A percentile compares a stretch with the other conserved stretches of the same genome.
Evolutionary conservation across 2,797 vertebrate genomes (phyloP).

Genomic region (Tarsius wallacei): DNA sequence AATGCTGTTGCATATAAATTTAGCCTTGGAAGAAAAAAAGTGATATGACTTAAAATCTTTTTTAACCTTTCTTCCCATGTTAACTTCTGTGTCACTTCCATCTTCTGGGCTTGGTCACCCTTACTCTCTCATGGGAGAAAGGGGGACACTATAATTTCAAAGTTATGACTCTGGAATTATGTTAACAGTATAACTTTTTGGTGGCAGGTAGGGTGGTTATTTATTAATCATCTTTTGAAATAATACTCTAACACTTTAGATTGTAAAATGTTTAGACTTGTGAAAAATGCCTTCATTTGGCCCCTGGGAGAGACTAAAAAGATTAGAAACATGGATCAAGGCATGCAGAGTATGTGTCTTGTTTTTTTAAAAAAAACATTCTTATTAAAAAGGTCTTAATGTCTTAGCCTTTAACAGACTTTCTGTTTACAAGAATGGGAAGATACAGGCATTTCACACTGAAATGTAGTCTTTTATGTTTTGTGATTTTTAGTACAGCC

Average conservation of each 20-base stretch:
- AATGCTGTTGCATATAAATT: conserved; percentile 48
- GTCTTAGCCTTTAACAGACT: conserved; percentile 34
- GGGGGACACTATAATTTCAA: conserved; percentile 12
- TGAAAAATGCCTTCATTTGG: conserved; percentile 35
- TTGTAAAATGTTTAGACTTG: conserved; percentile 31
- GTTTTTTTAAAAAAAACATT: neutral
- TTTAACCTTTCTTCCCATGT: neutral
- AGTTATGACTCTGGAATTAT: conserved; percentile 50
- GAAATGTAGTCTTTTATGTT: neutral
- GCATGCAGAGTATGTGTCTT: conserved; percentile 14
- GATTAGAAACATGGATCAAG: conserved; percentile 22
- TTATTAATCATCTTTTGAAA: conserved; percentile 46
- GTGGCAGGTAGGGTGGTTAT: conserved; percentile 12
- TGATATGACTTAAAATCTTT: neutral
- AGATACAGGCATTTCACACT: neutral
- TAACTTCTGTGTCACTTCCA: neutral
- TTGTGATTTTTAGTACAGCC: conserved; percentile 6
- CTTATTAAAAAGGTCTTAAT: conserved; percentile 28
- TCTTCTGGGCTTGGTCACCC: neutral
- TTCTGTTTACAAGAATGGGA: conserved; percentile 8
- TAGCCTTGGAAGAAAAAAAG: conserved; percentile 25
- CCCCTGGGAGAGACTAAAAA: neutral
- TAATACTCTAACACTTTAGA: conserved; percentile 1
- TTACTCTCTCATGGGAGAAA: conserved; percentile 38
- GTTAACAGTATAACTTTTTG: neutral